Conservation (phyloP, 2,797 vertebrate species). For the Chiloscyllium punctatum region DNA sequence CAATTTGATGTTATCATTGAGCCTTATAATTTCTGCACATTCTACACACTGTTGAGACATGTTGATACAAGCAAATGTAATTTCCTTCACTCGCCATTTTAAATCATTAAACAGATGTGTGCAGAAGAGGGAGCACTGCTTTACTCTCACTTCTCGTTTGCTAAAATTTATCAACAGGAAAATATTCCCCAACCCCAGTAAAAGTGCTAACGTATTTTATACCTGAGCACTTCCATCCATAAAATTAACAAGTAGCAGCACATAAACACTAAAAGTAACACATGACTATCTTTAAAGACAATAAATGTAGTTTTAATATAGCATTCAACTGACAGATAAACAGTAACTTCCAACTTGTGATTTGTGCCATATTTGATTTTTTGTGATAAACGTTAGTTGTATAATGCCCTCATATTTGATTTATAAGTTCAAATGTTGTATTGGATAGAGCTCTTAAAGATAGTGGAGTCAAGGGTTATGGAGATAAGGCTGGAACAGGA, state of each 20-base stretch:
- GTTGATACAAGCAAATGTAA: background rate
- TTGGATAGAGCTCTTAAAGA: no score
- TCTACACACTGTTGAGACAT: background rate
- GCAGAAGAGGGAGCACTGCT: background rate
- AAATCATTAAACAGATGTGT: background rate
- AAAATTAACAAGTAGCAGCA: background rate
- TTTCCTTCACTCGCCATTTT: background rate
- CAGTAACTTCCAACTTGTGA: background rate
- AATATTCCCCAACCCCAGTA: background rate
- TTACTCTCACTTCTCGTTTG: background rate
- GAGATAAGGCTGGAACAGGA: no score
- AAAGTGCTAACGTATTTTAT: background rate
- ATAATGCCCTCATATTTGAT: background rate
- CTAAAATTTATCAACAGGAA: background rate
- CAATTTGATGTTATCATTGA: background rate
- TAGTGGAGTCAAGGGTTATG: no score
- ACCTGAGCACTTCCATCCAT: background rate
- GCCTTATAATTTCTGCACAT: background rate
- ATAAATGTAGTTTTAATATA: background rate
- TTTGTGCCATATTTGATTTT: background rate
- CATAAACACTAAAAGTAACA: background rate
- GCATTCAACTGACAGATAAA: background rate
- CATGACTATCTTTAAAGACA: background rate
- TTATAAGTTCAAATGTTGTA: background rate
- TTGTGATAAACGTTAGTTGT: background rate